These are phyloP conservation scores for Anorthoa munda DNA, from an alignment of 2,888 invertebrate genomes.

Conservation along the genomic window DNA sequence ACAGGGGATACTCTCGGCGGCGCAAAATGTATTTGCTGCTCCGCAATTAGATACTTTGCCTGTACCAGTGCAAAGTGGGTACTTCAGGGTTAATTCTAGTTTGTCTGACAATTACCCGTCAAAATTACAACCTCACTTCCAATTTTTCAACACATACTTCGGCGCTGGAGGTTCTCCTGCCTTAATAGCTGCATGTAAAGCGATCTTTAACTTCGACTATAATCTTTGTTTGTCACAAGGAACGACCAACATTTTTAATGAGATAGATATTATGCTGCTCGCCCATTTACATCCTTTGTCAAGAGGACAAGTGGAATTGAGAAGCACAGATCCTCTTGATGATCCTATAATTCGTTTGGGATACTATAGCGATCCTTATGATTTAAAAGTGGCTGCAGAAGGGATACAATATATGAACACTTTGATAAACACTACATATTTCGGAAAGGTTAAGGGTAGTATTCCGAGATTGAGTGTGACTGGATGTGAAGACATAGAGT, in stretches of 20 bases:
- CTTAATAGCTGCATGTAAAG: conserved; percentile 71
- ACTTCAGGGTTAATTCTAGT: conserved; percentile 73
- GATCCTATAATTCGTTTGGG: conserved; percentile 82
- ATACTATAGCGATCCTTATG: conserved; percentile 76
- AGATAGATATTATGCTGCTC: conserved; percentile 73
- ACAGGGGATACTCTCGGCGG: conserved; percentile 76
- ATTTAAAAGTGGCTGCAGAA: conserved; percentile 72
- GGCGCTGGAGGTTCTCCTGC: conserved; percentile 78
- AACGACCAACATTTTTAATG: conserved; percentile 74
- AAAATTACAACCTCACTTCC: conserved; percentile 77
- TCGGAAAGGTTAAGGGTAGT: conserved; percentile 72
- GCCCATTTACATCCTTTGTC: conserved; percentile 81
- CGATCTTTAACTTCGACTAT: conserved; percentile 71
- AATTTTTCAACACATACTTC: conserved; percentile 79
- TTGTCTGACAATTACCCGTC: conserved; percentile 40
- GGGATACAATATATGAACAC: conserved; percentile 77
- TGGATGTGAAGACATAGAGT: conserved; percentile 87
- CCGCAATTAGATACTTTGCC: conserved; percentile 74
- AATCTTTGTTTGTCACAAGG: conserved; percentile 74
- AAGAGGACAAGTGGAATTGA: conserved; percentile 79
- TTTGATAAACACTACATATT: conserved; percentile 78
- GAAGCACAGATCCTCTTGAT: conserved; percentile 77
- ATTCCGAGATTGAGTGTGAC: conserved; percentile 81
- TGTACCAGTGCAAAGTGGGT: conserved; percentile 77
- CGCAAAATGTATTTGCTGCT: conserved; percentile 71